phyloP scores from a whole-genome alignment of 2,797 vertebrate genomes.

The Sebastolobus altivelis region DNA sequence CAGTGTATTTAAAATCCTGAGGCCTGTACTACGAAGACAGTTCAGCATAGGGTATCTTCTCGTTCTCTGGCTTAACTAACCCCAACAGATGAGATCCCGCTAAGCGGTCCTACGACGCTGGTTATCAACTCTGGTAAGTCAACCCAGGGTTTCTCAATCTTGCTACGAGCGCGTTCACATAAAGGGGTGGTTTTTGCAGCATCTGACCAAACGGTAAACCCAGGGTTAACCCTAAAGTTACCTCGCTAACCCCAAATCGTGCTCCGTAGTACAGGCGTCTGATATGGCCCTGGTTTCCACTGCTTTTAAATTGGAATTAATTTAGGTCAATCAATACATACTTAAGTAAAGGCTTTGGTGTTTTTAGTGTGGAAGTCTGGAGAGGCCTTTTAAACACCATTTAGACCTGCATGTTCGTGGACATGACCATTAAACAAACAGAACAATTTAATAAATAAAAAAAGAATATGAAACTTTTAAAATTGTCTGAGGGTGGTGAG shows the following conservation, averaged over 20 bases:
- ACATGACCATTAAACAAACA: background rate
- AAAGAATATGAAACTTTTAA: background rate
- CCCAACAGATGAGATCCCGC: too few species aligned
- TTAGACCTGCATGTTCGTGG: background rate
- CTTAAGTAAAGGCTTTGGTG: background rate
- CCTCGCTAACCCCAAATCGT: too few species aligned
- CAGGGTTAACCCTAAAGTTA: too few species aligned
- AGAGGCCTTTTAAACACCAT: background rate
- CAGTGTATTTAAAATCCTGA: background rate
- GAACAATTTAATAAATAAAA: background rate
- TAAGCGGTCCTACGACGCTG: too few species aligned
- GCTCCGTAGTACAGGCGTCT: background rate
- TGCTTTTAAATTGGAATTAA: background rate
- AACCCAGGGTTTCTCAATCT: too few species aligned
- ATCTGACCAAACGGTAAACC: too few species aligned
- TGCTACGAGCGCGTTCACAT: too few species aligned
- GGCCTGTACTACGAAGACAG: too few species aligned
- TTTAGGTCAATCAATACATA: background rate
- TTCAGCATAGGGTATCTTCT: too few species aligned
- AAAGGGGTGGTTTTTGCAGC: too few species aligned
- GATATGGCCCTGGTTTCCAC: background rate
- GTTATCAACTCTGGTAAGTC: too few species aligned
- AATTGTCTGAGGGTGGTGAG: background rate
- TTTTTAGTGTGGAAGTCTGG: background rate
- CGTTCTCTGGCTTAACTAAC: too few species aligned